A percentile compares a stretch with the other conserved stretches of the same genome.
Conservation (phyloP, 2,797 vertebrate species). For the Phaenicophaeus curvirostris region DNA sequence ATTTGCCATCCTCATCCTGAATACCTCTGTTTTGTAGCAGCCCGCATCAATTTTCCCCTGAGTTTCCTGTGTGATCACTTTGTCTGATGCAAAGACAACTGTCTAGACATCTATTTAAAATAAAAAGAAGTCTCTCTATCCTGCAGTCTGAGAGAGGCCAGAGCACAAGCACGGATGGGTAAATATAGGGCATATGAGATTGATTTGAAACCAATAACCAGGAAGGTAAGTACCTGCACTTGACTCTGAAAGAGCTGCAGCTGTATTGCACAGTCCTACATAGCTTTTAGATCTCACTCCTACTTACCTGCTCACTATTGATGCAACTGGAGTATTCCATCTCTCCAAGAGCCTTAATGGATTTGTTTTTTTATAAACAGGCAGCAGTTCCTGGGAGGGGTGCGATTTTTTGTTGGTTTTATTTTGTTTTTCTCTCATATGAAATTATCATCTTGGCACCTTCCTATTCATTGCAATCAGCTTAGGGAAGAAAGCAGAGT, state of each 20-base stretch:
- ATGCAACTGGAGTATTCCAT: background rate
- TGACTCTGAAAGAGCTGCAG: background rate
- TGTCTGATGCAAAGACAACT: conserved; percentile 54
- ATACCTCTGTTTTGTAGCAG: conserved; percentile 20
- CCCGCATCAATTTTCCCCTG: conserved; percentile 11
- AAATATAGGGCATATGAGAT: conserved; percentile 37
- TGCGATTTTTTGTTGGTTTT: background rate
- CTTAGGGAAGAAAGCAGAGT: background rate
- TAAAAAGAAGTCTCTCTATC: background rate
- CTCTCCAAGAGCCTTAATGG: conserved; percentile 35
- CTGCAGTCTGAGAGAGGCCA: conserved; percentile 20
- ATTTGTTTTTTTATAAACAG: conserved; percentile 36
- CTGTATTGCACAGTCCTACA: background rate
- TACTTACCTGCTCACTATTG: background rate
- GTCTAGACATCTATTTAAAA: conserved; percentile 61
- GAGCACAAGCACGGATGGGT: conserved; percentile 4
- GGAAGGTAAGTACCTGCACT: conserved; percentile 18
- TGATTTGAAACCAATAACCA: conserved; percentile 41
- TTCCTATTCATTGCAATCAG: background rate
- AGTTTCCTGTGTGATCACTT: conserved; percentile 41
- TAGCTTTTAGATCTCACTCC: background rate
- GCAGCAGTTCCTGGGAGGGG: background rate
- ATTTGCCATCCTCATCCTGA: background rate
- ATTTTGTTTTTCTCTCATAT: background rate
- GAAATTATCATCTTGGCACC: background rate